Percentiles rank a stretch among this genome's conserved stretches.
phyloP scores from a whole-genome alignment of 2,113 vertebrate species.

The Toxostoma redivivum region DNA sequence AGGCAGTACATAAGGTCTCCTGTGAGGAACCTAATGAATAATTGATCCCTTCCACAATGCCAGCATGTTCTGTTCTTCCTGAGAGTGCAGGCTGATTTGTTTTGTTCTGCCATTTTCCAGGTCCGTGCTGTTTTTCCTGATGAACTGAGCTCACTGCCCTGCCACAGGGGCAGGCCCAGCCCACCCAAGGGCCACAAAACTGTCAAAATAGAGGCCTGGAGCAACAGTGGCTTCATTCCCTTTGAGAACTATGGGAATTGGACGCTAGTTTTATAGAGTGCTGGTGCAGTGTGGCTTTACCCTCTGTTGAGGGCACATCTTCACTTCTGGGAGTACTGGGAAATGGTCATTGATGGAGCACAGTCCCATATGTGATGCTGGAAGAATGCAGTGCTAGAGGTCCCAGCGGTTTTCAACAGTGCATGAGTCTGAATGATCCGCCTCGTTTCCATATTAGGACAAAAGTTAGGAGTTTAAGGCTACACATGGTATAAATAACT shows the following conservation, averaged over 20 bases:
- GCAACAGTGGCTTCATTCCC: neutral
- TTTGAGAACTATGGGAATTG: neutral
- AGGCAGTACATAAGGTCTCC: neutral
- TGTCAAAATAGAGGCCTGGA: neutral
- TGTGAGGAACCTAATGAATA: neutral
- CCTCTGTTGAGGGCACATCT: rapidly evolving
- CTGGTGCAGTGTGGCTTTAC: neutral
- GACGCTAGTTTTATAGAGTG: neutral
- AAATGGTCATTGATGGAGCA: neutral
- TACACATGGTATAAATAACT: neutral
- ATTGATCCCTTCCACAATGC: neutral
- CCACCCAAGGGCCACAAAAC: neutral
- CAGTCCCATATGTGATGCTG: rapidly evolving
- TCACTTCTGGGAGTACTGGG: rapidly evolving
- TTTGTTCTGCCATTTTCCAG: neutral
- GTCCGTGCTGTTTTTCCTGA: rapidly evolving
- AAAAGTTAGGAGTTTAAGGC: neutral
- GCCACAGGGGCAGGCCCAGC: neutral
- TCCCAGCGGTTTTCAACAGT: neutral
- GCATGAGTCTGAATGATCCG: neutral
- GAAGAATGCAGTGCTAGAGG: neutral
- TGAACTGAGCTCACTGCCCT: neutral
- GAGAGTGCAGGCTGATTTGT: neutral
- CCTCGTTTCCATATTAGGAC: neutral
- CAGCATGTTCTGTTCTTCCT: neutral